A percentile compares a stretch with the other conserved stretches of the same genome.
Evolutionary conservation across 2,797 vertebrate species (phyloP).

Genomic region (Galagoides demidoff): DNA sequence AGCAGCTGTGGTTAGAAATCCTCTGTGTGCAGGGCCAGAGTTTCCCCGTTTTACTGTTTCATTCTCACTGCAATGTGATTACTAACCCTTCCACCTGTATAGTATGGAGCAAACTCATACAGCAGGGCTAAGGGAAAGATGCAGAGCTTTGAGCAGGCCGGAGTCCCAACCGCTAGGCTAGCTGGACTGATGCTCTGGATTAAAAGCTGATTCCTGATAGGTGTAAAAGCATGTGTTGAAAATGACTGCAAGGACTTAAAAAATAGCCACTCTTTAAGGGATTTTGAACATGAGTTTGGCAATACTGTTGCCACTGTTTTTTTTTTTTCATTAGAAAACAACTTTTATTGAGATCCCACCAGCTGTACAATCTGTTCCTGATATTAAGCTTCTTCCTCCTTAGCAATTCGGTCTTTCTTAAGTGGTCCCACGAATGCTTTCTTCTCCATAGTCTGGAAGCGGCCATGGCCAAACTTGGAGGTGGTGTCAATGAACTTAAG

Average conservation of each 20-base stretch:
- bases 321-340: too few relatives aligned
- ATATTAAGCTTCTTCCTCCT: too few relatives aligned
- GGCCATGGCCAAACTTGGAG: too few relatives aligned
- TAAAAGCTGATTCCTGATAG: not conserved
- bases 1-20: not conserved
- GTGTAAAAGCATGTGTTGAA: not conserved
- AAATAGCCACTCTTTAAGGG: not conserved
- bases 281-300: not conserved
- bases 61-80: not conserved
- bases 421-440: too few relatives aligned
- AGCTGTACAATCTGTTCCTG: too few relatives aligned
- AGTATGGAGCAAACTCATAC: not conserved
- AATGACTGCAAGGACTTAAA: not conserved
- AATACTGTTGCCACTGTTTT: rapidly evolving
- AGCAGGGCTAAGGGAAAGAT: not conserved
- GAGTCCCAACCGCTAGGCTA: not conserved
- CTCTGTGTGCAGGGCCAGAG: not conserved
- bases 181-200: not conserved
- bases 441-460: too few relatives aligned
- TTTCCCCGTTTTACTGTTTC: not conserved
- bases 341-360: too few relatives aligned
- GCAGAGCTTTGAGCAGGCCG: not conserved
- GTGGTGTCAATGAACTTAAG: too few relatives aligned
- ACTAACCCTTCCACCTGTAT: not conserved
- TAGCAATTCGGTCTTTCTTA: too few relatives aligned